Base-by-base conservation (phyloP, 2,797 vertebrate species). In the Crenichthys baileyi region DNA sequence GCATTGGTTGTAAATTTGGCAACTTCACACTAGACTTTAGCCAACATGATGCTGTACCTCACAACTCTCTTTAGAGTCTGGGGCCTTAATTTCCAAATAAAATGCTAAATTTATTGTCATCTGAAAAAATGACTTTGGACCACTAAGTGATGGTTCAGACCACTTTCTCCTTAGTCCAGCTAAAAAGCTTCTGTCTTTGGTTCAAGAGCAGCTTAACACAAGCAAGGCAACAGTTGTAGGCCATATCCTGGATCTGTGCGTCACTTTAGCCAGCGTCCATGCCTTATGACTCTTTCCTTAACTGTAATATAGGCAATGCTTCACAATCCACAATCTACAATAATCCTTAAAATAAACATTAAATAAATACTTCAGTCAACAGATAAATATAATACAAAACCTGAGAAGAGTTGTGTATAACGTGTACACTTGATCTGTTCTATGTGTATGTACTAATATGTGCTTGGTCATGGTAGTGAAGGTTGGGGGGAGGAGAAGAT, bases 401-500 rank as follows among this genome's bases (percentile, higher is more conserved):
- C 22, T 26, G 79, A 82, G 75, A 85, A 86, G 24, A 83, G 84
- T 83, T 78, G 80, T 72, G 75, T 75, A 74, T 68, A 24, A 55
- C 39, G 53, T 77, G 76, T 39, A 39, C 29, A 73, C 29, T 41
- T 72, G 75, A 78, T 78, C 41, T 79, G 77, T 56, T 77, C 53
- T 68, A 68, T 56, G 74, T 78, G 70, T 7, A 51, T 61, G 70
- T 50, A 56, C 61, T 75, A 82, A 86, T 77, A 56, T 58, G 48
- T 46, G 73, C 80, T 82, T 56, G 76, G 80, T 81, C 31, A 58
- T 85, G 82, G 82, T 82, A 44, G 86, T 84, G 76, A 85, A 84
- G 76, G 87, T 88, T 91, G 79, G 80, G 85, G 79, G 88, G 83
- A 89, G 91, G 90, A 92, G 92, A 87, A 93, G 93, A 89, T 92